phyloP scores from a whole-genome alignment of 2,888 invertebrate species.

The Venustoraphidia nigricollis region DNA sequence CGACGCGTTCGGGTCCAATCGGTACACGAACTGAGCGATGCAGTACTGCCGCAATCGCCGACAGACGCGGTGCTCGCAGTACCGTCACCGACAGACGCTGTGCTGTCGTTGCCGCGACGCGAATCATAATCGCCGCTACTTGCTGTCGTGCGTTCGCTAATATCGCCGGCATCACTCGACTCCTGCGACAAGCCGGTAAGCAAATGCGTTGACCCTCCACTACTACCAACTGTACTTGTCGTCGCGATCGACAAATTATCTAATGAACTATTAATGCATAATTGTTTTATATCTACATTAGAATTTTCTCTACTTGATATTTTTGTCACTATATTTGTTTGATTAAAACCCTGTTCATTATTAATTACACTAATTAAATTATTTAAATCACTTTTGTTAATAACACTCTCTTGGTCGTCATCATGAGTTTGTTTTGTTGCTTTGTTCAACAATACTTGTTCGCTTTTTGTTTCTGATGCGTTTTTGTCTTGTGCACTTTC shows the following conservation, averaged over 20 bases:
- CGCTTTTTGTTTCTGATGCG: neutral
- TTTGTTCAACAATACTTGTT: no score
- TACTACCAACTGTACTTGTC: no score
- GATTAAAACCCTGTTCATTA: conserved; percentile 8
- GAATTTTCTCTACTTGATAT: neutral
- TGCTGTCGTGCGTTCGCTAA: conserved; percentile 36
- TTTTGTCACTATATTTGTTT: conserved; percentile 8
- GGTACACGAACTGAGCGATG: conserved; percentile 46
- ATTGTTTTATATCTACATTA: conserved; percentile 4
- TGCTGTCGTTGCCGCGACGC: conserved; percentile 17
- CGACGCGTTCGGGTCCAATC: conserved; percentile 43
- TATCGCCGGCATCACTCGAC: conserved; percentile 38
- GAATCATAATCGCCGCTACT: conserved; percentile 43
- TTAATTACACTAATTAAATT: no score
- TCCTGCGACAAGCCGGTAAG: conserved; percentile 36
- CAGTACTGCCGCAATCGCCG: conserved; percentile 40
- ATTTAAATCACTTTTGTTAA: conserved; percentile 6
- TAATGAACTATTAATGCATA: conserved; percentile 5
- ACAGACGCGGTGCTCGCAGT: conserved; percentile 17
- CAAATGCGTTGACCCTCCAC: neutral
- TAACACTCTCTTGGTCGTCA: neutral
- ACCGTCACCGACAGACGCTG: conserved; percentile 24
- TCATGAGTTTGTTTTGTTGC: no score
- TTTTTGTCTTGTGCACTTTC: no score
- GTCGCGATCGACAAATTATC: conserved; percentile 1